phyloP scores from a whole-genome alignment of 2,113 vertebrate genomes.

The Hylia prasina region DNA sequence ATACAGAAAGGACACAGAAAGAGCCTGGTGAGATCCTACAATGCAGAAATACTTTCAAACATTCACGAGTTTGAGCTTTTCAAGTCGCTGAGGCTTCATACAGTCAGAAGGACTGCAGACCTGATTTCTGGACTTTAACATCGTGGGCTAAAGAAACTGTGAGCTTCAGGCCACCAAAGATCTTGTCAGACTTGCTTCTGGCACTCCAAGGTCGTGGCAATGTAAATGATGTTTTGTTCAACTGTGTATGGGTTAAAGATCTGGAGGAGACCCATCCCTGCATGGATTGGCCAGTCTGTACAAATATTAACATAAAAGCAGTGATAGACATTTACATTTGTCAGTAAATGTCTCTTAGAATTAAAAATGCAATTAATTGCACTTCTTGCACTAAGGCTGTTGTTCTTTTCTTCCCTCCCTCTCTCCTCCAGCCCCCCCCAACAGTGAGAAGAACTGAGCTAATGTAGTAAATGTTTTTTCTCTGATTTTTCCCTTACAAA shows the following conservation, averaged over 20 bases:
- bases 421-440: background rate
- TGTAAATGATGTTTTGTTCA: background rate
- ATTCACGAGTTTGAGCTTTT: background rate
- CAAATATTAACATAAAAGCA: background rate
- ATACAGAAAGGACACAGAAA: background rate
- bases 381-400: background rate
- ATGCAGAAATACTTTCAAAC: background rate
- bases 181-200: background rate
- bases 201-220: background rate
- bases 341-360: constrained; percentile 13
- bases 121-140: background rate
- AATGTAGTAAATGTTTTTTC: constrained; percentile 15
- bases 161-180: background rate
- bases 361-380: constrained; percentile 34
- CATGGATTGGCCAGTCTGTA: background rate
- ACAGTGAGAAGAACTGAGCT: background rate
- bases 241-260: background rate
- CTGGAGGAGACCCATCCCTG: background rate
- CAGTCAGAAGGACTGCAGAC: background rate
- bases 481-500: constrained; percentile 51
- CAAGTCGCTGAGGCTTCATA: background rate
- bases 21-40: background rate
- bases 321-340: background rate
- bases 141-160: background rate
- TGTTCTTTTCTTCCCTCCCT: background rate